Evolutionary conservation across 2,797 vertebrate genomes (phyloP), one percentile per base, ranked within the genome.

Genomic region (Fistularia tabacaria): DNA sequence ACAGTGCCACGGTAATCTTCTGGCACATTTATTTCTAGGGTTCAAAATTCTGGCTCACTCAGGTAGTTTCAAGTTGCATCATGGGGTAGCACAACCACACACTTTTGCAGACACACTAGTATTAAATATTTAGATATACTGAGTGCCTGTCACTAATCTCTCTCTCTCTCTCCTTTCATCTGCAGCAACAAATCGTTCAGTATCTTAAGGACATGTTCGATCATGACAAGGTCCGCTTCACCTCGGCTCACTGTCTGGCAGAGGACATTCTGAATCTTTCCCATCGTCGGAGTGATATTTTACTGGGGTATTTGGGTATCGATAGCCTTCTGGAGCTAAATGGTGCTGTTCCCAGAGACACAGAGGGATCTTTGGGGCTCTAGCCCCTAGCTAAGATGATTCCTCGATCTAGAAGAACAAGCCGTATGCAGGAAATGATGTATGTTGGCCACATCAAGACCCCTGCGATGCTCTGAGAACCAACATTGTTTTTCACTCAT

Each of bases 201-300:
- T 98, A 98, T 76, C 91, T 99, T 76, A 95, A 96, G 87, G 97
- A 99, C 77, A 98, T 99, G 95, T 99, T 98, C 42, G 94, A 99
- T 74, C 88, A 96, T 0, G 97, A 99, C 88, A 98, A 94, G n/a
- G 93, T 99, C 66, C 93, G 97, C 69, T 99, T 97, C 88, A 94
- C 92, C 0, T 91, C 95, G 0, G 78, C 90, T 61, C 89, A 91
- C 3, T 82, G 90, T 0, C 85, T 99, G 77, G 94, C 95, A 0
- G 94, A 99, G n/a, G 97, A 99, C 88, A 87, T 99, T 76, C 66
- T 98, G 60, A 94, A 93, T 68, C 91, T 99, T 36, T 99, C 97
- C 0, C 94, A 94, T 76, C 92, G 97, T 47, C 93, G 97, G 57
- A 94, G 95, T 0, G 94, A 98, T 66, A 99, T 99, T 78, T 90